phyloP scores from a whole-genome alignment of 2,888 invertebrate species.

The Nineta flava region DNA sequence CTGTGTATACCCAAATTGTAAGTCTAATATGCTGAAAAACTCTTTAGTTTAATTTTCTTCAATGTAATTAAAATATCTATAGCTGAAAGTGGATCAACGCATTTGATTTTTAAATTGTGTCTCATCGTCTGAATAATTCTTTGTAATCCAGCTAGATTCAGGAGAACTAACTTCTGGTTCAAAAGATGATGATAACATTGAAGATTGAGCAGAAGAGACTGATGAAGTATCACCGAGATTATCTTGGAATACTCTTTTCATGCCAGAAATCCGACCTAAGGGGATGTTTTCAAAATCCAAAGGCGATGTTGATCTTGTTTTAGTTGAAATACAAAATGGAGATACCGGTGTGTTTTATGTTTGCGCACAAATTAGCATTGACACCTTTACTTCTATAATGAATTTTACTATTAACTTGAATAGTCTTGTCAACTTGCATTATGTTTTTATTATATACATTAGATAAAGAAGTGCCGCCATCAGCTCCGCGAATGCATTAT shows the following conservation, averaged over 20 bases:
- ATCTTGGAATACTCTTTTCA: not conserved
- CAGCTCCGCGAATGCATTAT: too few relatives aligned
- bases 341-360: not conserved
- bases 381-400: not conserved
- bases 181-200: not conserved
- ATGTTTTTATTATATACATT: not conserved
- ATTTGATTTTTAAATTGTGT: not conserved
- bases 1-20: not conserved
- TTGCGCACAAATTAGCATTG: not conserved
- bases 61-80: slow-evolving; percentile 7
- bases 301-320: not conserved
- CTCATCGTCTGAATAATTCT: not conserved
- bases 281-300: too few relatives aligned
- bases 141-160: not conserved
- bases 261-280: not conserved
- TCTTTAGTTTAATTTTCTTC: slow-evolving; percentile 8
- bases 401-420: not conserved
- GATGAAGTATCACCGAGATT: not conserved
- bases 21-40: not conserved
- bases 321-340: not conserved
- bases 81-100: slow-evolving; percentile 1
- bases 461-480: not conserved
- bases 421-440: not conserved
- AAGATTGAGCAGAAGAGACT: not conserved
- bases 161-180: not conserved